Evolutionary conservation across 2,113 vertebrate species (phyloP).

Genomic region (Physeter macrocephalus): DNA sequence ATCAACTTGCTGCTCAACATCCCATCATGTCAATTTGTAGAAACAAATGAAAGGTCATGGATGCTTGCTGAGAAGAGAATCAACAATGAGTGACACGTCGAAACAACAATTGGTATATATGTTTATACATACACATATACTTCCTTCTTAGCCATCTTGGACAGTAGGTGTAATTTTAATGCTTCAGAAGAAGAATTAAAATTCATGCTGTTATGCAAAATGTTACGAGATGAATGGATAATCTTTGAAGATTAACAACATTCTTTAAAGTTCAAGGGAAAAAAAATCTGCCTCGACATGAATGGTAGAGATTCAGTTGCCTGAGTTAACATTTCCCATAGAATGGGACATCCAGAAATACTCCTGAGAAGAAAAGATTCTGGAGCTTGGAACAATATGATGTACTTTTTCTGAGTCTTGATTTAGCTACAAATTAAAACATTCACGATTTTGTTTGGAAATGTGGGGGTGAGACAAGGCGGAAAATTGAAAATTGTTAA

Average conservation of each 20-base stretch:
- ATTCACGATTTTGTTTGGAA: not conserved
- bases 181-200: slow-evolving; percentile 18
- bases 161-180: not conserved
- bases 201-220: slow-evolving; percentile 21
- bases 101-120: not conserved
- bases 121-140: not conserved
- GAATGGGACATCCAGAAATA: not conserved
- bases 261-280: not conserved
- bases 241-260: not conserved
- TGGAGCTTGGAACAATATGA: not conserved
- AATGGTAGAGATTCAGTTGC: not conserved
- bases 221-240: not conserved
- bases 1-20: not conserved
- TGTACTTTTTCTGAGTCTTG: not conserved
- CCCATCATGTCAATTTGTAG: not conserved
- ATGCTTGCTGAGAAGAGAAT: slow-evolving; percentile 15
- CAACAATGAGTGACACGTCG: not conserved
- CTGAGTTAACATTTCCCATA: not conserved
- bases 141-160: not conserved
- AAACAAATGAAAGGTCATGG: not conserved
- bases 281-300: not conserved
- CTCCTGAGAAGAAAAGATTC: not conserved
- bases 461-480: not conserved
- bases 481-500: not conserved
- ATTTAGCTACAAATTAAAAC: not conserved